Evolutionary conservation across 2,888 invertebrate genomes (phyloP), one percentile per base, ranked within the genome.

Genomic region (Unio delphinus): DNA sequence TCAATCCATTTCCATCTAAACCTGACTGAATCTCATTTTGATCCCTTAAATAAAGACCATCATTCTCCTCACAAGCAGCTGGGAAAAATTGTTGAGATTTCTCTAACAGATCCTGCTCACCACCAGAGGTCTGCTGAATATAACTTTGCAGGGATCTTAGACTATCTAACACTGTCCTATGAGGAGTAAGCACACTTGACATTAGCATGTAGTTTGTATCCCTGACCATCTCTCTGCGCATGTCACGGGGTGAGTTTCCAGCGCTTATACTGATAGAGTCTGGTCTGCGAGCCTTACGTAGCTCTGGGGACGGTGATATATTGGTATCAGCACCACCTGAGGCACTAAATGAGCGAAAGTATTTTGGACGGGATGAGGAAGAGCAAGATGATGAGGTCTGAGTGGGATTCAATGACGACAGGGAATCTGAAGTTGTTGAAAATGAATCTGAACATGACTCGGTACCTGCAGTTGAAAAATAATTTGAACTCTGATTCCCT

Each of bases 181-280:
- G 80, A n/a, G 79, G 79, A 61, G 72, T 79, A n/a, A 70, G 70
- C 28, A 81, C 57, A 62, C 74, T 74, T 20, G 82, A 72, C 86
- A 86, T 86, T 18, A 84, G 78, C 79, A 86, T 81, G 72, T 86
- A 86, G 66, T 85, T 85, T 68, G 81, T 80, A 66, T 86, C 86
- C 61, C 80, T 69, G 1, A 79, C 77, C 4, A 65, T 62, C 30
- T 71, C 74, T 20, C 74, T 56, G 20, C 74, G 61, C 23, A 65
- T 65, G 61, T 74, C 77, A 61, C 65, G 77, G 23, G 70, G 79
- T 54, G 79, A 74, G 55, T 76, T 74, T 63, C 75, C 75, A 61
- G 76, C 72, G 69, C 78, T 80, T 45, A 67, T 45, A 64, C 70
- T 65, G 20, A 66, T 64, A 69, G 70, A 69, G 60, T 76, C 70